Conservation (phyloP, 2,888 invertebrate species). For the Serrognathus titanus region DNA sequence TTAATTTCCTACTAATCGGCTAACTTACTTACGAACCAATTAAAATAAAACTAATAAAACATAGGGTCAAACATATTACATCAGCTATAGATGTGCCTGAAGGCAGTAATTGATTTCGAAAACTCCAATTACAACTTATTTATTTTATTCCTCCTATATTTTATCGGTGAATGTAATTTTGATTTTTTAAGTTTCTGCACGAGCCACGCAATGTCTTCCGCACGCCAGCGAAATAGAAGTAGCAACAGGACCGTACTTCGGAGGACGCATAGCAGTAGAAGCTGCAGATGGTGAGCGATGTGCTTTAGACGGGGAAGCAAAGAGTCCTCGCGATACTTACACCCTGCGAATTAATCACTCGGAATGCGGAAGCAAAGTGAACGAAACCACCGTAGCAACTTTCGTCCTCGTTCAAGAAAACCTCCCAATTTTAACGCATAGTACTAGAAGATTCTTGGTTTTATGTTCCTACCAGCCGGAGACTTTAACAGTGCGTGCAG, state of each 20-base stretch:
- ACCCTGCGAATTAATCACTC: slow-evolving; percentile 69
- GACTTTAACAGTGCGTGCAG: slow-evolving; percentile 76
- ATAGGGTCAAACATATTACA: no score
- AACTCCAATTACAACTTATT: no score
- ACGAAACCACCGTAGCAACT: slow-evolving; percentile 76
- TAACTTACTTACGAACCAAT: no score
- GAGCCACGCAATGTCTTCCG: slow-evolving; percentile 74
- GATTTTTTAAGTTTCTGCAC: slow-evolving; percentile 66
- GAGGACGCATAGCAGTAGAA: slow-evolving; percentile 73
- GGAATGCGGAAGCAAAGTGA: slow-evolving; percentile 70
- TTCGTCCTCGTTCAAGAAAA: slow-evolving; percentile 83
- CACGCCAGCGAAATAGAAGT: slow-evolving; percentile 81
- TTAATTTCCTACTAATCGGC: no score
- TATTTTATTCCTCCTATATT: background rate
- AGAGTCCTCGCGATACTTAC: slow-evolving; percentile 70
- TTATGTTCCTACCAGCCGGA: slow-evolving; percentile 80
- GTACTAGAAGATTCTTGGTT: slow-evolving; percentile 71
- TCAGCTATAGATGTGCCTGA: no score
- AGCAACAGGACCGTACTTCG: slow-evolving; percentile 77
- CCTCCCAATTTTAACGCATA: slow-evolving; percentile 74
- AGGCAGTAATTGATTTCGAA: no score
- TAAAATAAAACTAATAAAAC: no score
- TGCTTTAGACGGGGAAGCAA: slow-evolving; percentile 70
- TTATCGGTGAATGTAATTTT: background rate
- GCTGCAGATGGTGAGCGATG: slow-evolving; percentile 70